phyloP scores from a whole-genome alignment of 2,797 vertebrate species.

The Lacerta bilineata region DNA sequence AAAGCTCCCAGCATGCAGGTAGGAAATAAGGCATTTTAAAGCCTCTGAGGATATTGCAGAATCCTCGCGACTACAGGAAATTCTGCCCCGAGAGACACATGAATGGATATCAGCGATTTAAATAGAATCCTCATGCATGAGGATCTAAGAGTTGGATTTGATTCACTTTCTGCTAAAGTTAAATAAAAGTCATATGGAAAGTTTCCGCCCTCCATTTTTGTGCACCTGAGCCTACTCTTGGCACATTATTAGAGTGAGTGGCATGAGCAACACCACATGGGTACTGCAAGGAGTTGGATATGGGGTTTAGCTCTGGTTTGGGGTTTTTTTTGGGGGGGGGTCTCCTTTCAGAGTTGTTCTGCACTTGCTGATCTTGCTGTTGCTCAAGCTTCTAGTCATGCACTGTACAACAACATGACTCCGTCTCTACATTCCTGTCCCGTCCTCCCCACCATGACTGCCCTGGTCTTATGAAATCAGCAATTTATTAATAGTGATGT shows the following conservation, averaged over 20 bases:
- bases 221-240: background rate
- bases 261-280: background rate
- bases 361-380: background rate
- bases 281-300: no score
- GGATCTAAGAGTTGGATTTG: background rate
- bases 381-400: background rate
- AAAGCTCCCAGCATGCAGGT: constrained; percentile 31
- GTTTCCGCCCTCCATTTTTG: background rate
- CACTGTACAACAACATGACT: no score
- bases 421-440: background rate
- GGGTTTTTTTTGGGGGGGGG: background rate
- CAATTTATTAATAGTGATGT: background rate
- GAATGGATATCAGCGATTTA: constrained; percentile 26
- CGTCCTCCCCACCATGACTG: no score
- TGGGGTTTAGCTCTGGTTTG: no score
- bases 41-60: constrained; percentile 18
- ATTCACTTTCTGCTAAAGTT: constrained; percentile 16
- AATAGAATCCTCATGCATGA: constrained; percentile 18
- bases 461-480: background rate
- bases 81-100: constrained; percentile 2
- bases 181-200: constrained; percentile 10
- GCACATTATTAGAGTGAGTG: background rate
- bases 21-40: constrained; percentile 28
- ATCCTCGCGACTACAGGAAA: constrained; percentile 14
- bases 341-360: background rate